Evolutionary conservation across 2,113 vertebrate genomes (phyloP).

Genomic region (Engraulis encrasicolus): DNA sequence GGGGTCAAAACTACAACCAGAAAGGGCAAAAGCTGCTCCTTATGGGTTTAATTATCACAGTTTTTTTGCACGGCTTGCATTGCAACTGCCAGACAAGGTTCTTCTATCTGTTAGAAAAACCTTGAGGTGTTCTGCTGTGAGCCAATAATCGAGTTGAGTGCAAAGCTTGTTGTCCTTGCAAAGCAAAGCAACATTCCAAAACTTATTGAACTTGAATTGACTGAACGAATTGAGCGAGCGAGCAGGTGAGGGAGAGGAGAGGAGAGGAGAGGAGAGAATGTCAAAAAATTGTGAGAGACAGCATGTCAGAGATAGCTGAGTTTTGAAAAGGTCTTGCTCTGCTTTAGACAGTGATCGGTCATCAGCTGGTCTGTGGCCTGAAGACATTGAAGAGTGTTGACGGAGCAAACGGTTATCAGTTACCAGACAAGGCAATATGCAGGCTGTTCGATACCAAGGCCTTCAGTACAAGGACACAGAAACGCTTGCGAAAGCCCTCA

Average conservation of each 20-base stretch:
- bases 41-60: background rate
- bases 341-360: slow-evolving; percentile 35
- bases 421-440: background rate
- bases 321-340: background rate
- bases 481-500: background rate
- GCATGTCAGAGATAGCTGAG: no score
- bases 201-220: background rate
- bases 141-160: no score
- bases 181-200: background rate
- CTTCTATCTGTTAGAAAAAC: no score
- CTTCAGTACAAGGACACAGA: background rate
- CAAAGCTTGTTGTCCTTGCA: background rate
- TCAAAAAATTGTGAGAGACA: no score
- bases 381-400: background rate
- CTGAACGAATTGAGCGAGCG: background rate
- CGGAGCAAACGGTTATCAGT: background rate
- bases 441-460: background rate
- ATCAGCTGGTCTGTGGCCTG: no score
- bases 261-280: background rate
- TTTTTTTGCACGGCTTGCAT: no score
- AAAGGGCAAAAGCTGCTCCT: background rate
- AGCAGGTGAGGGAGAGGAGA: background rate
- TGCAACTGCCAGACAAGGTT: no score
- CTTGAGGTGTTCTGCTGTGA: no score
- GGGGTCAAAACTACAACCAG: background rate